Base-by-base conservation (phyloP, 2,797 vertebrate genomes). In the Chaetophractus vellerosus region DNA sequence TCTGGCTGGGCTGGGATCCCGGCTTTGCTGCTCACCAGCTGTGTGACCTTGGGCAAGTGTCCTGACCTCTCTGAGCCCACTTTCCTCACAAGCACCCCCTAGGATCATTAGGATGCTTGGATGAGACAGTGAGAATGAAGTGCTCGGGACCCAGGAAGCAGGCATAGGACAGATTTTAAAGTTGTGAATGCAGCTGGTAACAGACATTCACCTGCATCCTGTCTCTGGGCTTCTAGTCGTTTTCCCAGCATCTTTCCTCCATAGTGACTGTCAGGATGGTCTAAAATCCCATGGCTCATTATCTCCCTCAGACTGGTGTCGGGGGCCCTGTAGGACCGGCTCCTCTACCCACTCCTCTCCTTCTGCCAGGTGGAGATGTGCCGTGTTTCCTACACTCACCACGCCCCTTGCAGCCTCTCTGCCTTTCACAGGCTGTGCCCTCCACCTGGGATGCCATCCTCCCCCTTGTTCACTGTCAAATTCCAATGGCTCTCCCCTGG, bases 361-460 rank as follows among this genome's bases (percentile, higher is more conserved):
- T 36, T 11, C 24, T 81, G 52, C 63, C 85, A 24, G 0, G 61
- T 45, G 76, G 55, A 41, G 24, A 57, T 5, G 28, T 50, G 0
- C 2, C 4, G 12, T 18, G 26, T 33, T 36, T n/a, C 74, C 18
- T 9, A 2, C 0, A 0, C 26, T 55, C 16, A 7, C 24, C n/a
- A 12, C 1, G 1, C 41, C 36, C n/a, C 18, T 48, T 18, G 5
- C 19, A 36, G 55, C 18, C 15, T 68, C 28, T 80, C 6, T 52
- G 38, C 28, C 80, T 71, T 23, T 50, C 80, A 57, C 36, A 57
- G 41, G 55, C 66, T 57, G 48, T 57, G 57, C n/a, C 26, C 21
- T 41, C 48, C 26, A 15, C 41, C 33, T 72, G 64, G 45, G 45
- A 83, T 6, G 36, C 41, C 11, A 4, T n/a, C 33, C 8, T 85